Conservation (phyloP, 2,113 vertebrate species). For the Agelaius tricolor region DNA sequence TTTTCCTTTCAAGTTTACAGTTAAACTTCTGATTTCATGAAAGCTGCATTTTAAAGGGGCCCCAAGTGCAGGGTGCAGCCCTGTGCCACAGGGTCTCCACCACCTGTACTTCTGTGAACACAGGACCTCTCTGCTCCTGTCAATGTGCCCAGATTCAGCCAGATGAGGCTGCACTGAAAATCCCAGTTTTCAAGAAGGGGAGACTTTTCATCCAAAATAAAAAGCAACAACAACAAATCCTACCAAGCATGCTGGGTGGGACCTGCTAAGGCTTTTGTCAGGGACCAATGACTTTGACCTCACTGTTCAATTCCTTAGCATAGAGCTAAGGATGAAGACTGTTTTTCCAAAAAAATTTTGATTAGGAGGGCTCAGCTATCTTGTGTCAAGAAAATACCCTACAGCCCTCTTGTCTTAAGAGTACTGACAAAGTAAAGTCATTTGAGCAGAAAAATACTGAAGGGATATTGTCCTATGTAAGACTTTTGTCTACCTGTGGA, state of each 20-base stretch:
- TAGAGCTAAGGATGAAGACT: not conserved
- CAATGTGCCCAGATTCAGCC: not conserved
- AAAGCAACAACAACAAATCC: not conserved
- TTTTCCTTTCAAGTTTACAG: not conserved
- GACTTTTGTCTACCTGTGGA: not conserved
- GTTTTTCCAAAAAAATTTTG: not conserved
- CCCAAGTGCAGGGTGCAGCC: not conserved
- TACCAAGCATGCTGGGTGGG: not conserved
- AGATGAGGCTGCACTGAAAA: not conserved
- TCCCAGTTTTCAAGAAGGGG: not conserved
- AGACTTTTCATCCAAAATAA: not conserved
- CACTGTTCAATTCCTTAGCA: not conserved
- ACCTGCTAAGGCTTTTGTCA: constrained; percentile 22
- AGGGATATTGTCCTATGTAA: not conserved
- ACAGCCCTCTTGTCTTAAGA: not conserved
- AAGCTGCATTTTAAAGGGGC: not conserved
- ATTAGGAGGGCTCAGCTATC: not conserved
- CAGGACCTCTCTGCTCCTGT: not conserved
- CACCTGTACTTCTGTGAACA: not conserved
- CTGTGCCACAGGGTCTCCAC: not conserved
- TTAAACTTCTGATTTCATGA: not conserved
- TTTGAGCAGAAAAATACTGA: not conserved
- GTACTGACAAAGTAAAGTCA: not conserved
- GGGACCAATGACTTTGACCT: constrained; percentile 28
- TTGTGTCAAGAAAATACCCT: not conserved